phyloP scores from a whole-genome alignment of 1,140 invertebrate genomes.

The Condylostylus longicornis region DNA sequence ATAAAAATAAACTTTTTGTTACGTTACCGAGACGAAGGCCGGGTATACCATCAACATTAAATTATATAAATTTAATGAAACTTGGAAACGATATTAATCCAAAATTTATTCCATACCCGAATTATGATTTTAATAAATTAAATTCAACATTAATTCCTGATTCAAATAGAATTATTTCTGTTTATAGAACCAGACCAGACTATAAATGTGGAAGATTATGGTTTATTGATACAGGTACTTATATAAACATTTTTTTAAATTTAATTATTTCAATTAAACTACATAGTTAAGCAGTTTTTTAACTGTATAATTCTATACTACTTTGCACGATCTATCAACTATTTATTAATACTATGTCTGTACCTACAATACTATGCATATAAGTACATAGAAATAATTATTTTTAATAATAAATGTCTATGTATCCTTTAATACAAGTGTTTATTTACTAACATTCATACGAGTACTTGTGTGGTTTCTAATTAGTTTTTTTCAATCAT shows the following conservation, averaged over 20 bases:
- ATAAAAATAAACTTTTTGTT: slow-evolving; percentile 49
- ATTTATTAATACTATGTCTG: too few relatives aligned
- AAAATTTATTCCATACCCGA: slow-evolving; percentile 46
- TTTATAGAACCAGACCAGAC: slow-evolving; percentile 51
- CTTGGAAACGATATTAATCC: slow-evolving; percentile 33
- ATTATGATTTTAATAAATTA: slow-evolving; percentile 39
- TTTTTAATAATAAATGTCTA: too few relatives aligned
- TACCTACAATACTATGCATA: too few relatives aligned
- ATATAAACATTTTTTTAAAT: slow-evolving; percentile 40
- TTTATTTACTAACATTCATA: too few relatives aligned
- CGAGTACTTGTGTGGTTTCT: too few relatives aligned
- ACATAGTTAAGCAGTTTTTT: background rate
- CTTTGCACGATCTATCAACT: too few relatives aligned
- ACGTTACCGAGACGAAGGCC: slow-evolving; percentile 49
- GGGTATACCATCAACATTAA: slow-evolving; percentile 53
- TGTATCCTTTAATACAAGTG: too few relatives aligned
- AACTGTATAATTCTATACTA: too few relatives aligned
- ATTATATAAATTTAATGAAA: slow-evolving; percentile 41
- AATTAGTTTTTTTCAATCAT: too few relatives aligned
- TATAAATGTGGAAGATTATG: slow-evolving; percentile 52
- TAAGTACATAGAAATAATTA: too few relatives aligned
- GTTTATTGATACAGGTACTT: slow-evolving; percentile 57
- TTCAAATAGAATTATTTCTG: slow-evolving; percentile 37
- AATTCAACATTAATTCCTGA: slow-evolving; percentile 14
- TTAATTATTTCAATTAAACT: background rate